Percentiles rank a stretch among this genome's conserved stretches.
Evolutionary conservation across 2,113 vertebrate genomes (phyloP).

Genomic region (Brachyhypopomus gauderio): DNA sequence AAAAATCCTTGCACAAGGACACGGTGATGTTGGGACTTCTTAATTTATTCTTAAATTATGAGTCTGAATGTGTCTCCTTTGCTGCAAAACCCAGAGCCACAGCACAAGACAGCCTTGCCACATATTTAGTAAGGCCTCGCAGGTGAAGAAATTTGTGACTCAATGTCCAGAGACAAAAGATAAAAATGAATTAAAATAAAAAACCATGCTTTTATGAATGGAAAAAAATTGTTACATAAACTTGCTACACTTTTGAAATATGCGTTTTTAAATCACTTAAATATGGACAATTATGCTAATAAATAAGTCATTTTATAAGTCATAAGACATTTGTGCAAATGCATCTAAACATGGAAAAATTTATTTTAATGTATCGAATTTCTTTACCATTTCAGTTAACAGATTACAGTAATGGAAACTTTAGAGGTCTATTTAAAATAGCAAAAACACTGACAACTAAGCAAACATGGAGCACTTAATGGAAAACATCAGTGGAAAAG

Average conservation of each 20-base stretch:
- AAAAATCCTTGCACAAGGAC: no score
- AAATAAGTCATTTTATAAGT: slow-evolving; percentile 5
- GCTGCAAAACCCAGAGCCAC: background rate
- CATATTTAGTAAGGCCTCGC: slow-evolving; percentile 6
- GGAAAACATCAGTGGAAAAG: no score
- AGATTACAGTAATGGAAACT: background rate
- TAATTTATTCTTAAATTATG: background rate
- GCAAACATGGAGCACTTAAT: background rate
- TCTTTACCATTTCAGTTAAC: background rate
- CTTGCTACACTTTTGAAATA: background rate
- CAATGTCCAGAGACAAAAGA: background rate
- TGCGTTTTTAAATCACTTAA: background rate
- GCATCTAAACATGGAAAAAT: slow-evolving; percentile 12
- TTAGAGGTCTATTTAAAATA: background rate
- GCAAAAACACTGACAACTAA: background rate
- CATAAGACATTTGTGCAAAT: slow-evolving; percentile 19
- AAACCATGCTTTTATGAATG: background rate
- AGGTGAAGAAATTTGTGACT: background rate
- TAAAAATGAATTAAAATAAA: background rate
- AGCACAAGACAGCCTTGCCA: background rate
- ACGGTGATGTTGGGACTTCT: background rate
- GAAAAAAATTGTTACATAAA: background rate
- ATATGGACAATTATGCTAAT: background rate
- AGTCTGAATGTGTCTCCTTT: background rate
- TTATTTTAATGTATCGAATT: background rate